Evolutionary conservation across 2,797 vertebrate genomes (phyloP), one percentile per base, ranked within the genome.

Genomic region (Sternarchorhynchus goeldii): DNA sequence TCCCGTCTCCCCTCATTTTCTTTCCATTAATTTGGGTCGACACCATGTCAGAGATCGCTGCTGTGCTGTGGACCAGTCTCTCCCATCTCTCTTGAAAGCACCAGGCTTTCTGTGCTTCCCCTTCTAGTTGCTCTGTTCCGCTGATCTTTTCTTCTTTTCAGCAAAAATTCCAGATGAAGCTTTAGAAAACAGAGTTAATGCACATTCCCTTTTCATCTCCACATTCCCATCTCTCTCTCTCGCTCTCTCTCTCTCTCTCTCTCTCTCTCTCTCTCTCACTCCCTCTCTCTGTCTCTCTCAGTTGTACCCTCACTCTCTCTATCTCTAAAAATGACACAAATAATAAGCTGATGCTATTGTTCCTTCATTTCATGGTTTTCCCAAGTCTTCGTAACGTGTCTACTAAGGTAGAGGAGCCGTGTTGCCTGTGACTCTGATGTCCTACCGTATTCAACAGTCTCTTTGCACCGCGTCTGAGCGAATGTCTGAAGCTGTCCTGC

Each of bases 41-140:
- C 91, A 92, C 87, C 90, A 90, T 92, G 89, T 91, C 90, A 91
- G 82, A 89, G 83, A 78, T 79, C 84, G 87, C 80, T 87, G 86
- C 86, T 85, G 84, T 85, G 84, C 85, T 82, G 88, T 86, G 88
- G 82, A 84, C 84, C 77, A 58, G 56, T 65, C 79, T 41, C 77
- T 86, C 88, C 86, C 87, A 85, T 86, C 62, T 89, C 89, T 85
- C 88, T 89, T 86, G 83, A 87, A 73, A 85, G 84, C 80, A 83
- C 85, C 73, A 6, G 34, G 34, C 39, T 17, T 18, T 50, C 2
- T 25, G 25, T 25, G 1, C 25, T 25, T 25, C 25, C 25, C 25
- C 1, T 25, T 25, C 25, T 25, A 25, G 34, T 62, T 74, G 68
- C 14, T 39, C 63, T 34, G 6, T 31, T 39, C 21, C 62, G 32